A percentile compares a stretch with the other conserved stretches of the same genome.
Conservation (phyloP, 2,797 vertebrate species). For the Pteronotus mesoamericanus region DNA sequence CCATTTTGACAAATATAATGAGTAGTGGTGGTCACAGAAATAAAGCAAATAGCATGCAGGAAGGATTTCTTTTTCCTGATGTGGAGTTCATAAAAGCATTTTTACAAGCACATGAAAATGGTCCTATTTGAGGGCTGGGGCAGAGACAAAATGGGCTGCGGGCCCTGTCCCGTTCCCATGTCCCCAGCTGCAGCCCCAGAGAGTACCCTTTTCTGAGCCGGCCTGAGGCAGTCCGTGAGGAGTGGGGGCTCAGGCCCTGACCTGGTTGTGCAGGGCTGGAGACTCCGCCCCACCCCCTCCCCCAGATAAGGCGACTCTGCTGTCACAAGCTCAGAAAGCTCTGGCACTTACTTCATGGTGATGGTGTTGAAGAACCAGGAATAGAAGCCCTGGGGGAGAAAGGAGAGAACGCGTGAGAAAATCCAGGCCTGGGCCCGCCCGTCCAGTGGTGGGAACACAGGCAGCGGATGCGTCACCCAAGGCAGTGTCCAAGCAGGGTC, state of each 20-base stretch:
- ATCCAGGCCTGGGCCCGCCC: background rate
- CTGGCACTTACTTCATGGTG: conserved; percentile 96
- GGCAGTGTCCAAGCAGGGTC: background rate
- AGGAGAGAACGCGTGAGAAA: conserved; percentile 12
- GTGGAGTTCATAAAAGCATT: background rate
- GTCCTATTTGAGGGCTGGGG: background rate
- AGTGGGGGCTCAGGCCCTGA: background rate
- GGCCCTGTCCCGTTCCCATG: background rate
- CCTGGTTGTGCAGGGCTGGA: background rate
- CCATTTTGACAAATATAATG: background rate
- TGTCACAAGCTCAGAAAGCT: background rate
- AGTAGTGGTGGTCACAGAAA: background rate
- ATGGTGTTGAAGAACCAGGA: conserved; percentile 95
- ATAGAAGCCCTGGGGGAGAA: conserved; percentile 90
- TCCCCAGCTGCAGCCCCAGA: background rate
- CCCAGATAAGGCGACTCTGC: background rate
- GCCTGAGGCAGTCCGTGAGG: background rate
- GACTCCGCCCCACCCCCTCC: no score
- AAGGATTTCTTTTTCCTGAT: background rate
- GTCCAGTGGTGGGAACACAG: background rate
- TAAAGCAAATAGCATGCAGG: background rate
- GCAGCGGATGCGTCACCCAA: no score
- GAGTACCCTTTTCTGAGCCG: fast-evolving
- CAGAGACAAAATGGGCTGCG: background rate
- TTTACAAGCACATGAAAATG: background rate